Evolutionary conservation across 2,888 invertebrate species (phyloP).

Genomic region (Rotaria macrura): DNA sequence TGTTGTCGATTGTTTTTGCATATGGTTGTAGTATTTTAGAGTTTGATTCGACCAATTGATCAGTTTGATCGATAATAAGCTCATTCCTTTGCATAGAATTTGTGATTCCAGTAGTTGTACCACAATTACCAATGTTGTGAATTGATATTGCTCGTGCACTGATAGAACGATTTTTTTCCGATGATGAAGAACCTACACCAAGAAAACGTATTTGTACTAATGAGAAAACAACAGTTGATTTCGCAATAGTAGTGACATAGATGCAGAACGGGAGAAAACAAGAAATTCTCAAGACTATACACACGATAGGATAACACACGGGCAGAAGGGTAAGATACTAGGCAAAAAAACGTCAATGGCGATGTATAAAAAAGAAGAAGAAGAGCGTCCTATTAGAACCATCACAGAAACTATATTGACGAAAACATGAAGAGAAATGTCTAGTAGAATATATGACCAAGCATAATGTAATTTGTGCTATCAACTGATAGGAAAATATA

Average conservation of each 20-base stretch:
- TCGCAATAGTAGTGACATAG: not conserved
- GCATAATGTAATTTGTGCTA: not conserved
- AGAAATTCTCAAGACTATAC: not conserved
- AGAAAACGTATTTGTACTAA: not conserved
- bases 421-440: not conserved
- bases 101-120: slow-evolving; percentile 9
- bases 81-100: not conserved
- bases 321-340: not conserved
- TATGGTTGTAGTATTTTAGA: not conserved
- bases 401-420: not conserved
- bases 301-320: not conserved
- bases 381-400: not conserved
- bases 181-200: not conserved
- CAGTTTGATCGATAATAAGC: not conserved
- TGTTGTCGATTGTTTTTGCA: not conserved
- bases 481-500: not conserved
- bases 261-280: not conserved
- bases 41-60: not conserved
- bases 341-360: not conserved
- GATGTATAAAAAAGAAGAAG: not conserved
- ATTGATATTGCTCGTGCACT: not conserved
- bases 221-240: not conserved
- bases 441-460: not conserved
- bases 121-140: not conserved
- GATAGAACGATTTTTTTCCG: not conserved